These are phyloP conservation scores for Phainopepla nitens DNA, from an alignment of 2,113 vertebrate genomes.

Conservation along the genomic window DNA sequence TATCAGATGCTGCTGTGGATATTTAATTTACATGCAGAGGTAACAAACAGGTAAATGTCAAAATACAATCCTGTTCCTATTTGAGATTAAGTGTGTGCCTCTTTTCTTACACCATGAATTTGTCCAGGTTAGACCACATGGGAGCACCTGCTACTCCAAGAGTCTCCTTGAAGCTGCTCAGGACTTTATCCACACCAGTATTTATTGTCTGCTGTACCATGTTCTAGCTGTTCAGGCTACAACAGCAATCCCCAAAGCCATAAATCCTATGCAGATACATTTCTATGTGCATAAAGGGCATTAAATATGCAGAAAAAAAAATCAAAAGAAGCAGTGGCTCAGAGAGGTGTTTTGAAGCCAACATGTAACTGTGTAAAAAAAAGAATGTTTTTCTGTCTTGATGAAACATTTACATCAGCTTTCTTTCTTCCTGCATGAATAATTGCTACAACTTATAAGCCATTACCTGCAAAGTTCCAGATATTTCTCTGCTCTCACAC, in stretches of 20 bases:
- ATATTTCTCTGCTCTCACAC: not conserved
- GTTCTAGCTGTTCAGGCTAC: not conserved
- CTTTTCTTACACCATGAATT: not conserved
- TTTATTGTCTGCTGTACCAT: not conserved
- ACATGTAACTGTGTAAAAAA: not conserved
- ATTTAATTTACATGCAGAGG: not conserved
- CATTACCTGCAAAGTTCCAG: not conserved
- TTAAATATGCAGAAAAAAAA: not conserved
- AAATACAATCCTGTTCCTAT: not conserved
- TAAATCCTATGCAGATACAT: not conserved
- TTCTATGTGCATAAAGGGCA: not conserved
- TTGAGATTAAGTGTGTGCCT: not conserved
- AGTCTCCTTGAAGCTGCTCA: not conserved
- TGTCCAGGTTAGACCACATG: not conserved
- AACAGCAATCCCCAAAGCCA: not conserved
- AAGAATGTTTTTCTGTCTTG: not conserved
- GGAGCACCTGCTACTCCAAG: not conserved
- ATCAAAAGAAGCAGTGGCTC: not conserved
- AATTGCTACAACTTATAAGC: not conserved
- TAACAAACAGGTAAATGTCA: not conserved
- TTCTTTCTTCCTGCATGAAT: not conserved
- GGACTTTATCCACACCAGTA: not conserved
- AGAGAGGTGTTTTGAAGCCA: not conserved
- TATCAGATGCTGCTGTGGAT: not conserved
- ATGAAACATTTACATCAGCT: not conserved